Conservation (phyloP, 2,888 invertebrate genomes). For the Ectemnius continuus region DNA sequence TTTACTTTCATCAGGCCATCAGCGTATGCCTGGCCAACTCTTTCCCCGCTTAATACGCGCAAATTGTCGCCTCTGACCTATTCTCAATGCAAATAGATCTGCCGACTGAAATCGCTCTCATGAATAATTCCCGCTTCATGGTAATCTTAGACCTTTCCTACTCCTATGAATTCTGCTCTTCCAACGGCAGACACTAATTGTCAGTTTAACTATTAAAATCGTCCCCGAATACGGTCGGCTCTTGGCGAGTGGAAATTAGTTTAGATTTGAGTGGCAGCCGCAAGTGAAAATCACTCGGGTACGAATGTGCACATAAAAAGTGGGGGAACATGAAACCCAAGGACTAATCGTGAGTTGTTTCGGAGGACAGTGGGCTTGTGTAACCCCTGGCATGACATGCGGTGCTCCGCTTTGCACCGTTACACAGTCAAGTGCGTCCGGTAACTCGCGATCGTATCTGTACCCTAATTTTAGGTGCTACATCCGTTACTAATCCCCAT, state of each 20-base stretch:
- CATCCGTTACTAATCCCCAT: conserved; percentile 49
- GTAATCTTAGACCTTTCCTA: conserved; percentile 33
- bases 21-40: conserved; percentile 35
- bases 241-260: not conserved
- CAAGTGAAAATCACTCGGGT: too few relatives aligned
- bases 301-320: not conserved
- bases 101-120: conserved; percentile 43
- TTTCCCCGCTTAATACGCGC: conserved; percentile 37
- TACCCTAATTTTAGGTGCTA: conserved; percentile 52
- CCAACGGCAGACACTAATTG: conserved; percentile 12
- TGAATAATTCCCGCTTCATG: conserved; percentile 35
- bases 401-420: conserved; percentile 34
- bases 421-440: conserved; percentile 50
- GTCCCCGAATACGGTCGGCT: not conserved
- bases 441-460: conserved; percentile 57
- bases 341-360: conserved; percentile 25
- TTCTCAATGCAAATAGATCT: conserved; percentile 45
- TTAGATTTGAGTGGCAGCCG: too few relatives aligned
- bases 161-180: conserved; percentile 10
- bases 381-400: conserved; percentile 37
- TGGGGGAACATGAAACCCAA: conserved; percentile 17
- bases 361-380: conserved; percentile 20
- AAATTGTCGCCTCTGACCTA: conserved; percentile 19
- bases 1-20: conserved; percentile 41
- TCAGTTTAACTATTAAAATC: not conserved